Base-by-base conservation (phyloP, 2,888 invertebrate genomes). In the Torymus aiolomorphi region DNA sequence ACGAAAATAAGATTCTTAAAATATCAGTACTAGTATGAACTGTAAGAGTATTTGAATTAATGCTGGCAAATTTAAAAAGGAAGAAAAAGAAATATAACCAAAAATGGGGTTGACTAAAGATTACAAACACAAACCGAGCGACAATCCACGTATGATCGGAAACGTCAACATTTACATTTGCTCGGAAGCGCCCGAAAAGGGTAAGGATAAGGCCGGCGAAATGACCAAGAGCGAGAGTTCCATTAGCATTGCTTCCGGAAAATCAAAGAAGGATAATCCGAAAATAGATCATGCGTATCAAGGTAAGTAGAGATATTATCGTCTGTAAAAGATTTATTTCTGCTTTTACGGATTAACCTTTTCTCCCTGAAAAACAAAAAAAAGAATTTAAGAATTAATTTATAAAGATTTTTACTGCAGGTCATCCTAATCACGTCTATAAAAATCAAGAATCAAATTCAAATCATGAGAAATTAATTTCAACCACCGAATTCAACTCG, bases 131-230 rank as follows among this genome's bases (percentile, higher is more conserved):
- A 54, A 31, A 31, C 31, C 31, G 31, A 31, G 51, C 13, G 87
- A 88, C 66, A 86, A 88, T 80, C 87, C 87, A 51, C 82, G 80
- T 11, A 87, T 88, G 87, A 88, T 86, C 0, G 87, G 88, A 16
- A 88, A 87, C 56, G 86, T 88, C 2, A 88, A 88, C 62, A 88
- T 88, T 31, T 88, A 88, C 76, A 88, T 88, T n/a, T 88, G 87
- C 20, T 88, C 87, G 3, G 86, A 88, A 62, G 82, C 85, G 0
- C 84, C 78, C 8, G 86, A 86, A 0, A 86, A 83, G 5, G 61
- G 69, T 14, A 71, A 67, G 3, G 8, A 72, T 14, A 71, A 67
- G 3, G 8, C n/a, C 13, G 66, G 69, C 13, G 1, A 62, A 11
- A 76, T 31, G 31, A 31, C 5, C 31, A 31, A 31, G 31, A 31